Conservation (phyloP, 2,113 vertebrate species). For the Bufo bufo region DNA sequence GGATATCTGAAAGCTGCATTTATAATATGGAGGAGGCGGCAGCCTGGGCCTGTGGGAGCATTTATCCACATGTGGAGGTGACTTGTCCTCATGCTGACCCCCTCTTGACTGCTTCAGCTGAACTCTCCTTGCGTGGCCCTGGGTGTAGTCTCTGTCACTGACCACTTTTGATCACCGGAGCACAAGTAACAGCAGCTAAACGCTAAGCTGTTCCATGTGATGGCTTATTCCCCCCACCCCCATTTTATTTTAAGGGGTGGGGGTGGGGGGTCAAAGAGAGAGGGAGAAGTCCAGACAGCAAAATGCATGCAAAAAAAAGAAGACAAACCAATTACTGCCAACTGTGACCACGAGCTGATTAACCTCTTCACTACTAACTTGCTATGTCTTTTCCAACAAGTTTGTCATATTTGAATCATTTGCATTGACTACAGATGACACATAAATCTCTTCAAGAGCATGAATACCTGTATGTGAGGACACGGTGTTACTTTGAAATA, state of each 20-base stretch:
- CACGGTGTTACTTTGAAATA: too few relatives aligned
- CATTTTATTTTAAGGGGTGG: constrained; percentile 26
- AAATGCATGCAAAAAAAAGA: background rate
- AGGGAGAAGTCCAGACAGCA: background rate
- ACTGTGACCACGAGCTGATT: constrained; percentile 19
- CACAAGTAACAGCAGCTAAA: constrained; percentile 35
- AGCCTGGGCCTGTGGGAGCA: too few relatives aligned
- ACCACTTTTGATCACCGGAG: constrained; percentile 47
- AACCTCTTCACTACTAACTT: constrained; percentile 10
- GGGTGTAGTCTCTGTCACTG: constrained; percentile 29
- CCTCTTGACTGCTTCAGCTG: background rate
- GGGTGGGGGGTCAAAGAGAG: constrained; percentile 16
- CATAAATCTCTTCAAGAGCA: too few relatives aligned
- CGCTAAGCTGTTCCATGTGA: constrained; percentile 44
- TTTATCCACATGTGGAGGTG: constrained; percentile 3
- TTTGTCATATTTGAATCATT: background rate
- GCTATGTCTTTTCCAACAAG: background rate
- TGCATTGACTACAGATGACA: too few relatives aligned
- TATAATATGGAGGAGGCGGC: background rate
- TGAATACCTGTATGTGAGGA: background rate
- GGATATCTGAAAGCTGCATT: background rate
- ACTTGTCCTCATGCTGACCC: constrained; percentile 32
- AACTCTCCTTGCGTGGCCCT: constrained; percentile 13
- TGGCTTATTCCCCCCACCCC: constrained; percentile 13
- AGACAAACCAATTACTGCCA: constrained; percentile 42